These are phyloP conservation scores for Lagorchestes hirsutus DNA, from an alignment of 2,797 vertebrate genomes.

Conservation along the genomic window DNA sequence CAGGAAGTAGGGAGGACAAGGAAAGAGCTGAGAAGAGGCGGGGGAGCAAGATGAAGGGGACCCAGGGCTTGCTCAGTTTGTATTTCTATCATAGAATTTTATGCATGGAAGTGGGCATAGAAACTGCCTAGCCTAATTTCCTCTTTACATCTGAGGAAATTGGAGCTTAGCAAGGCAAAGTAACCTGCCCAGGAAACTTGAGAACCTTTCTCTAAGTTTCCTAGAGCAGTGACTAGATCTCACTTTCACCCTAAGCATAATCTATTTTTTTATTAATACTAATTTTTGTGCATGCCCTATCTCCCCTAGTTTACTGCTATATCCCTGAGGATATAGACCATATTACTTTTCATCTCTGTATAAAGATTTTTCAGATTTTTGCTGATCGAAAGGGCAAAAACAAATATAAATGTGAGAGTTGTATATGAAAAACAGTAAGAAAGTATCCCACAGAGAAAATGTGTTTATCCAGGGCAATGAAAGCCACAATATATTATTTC, in stretches of 20 bases:
- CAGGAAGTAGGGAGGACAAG: neutral
- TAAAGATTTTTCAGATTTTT: conserved; percentile 3
- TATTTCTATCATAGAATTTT: neutral
- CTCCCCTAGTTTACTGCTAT: neutral
- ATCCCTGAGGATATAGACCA: neutral
- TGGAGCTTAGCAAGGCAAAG: neutral
- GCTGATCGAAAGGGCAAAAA: neutral
- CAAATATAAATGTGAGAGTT: neutral
- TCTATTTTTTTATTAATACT: conserved; percentile 3
- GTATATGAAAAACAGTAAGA: neutral
- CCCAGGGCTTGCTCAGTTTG: neutral
- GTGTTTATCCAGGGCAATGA: neutral
- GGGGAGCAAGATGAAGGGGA: neutral
- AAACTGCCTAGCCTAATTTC: neutral
- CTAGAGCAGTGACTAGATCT: neutral
- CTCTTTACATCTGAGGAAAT: neutral
- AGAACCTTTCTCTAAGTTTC: neutral
- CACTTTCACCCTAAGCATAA: neutral
- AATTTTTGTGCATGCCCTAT: neutral
- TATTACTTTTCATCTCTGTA: neutral
- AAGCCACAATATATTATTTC: neutral
- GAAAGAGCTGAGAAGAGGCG: neutral
- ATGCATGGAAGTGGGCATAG: neutral
- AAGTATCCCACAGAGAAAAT: neutral
- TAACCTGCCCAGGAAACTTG: neutral